Percentiles rank a stretch among this genome's conserved stretches.
phyloP scores from a whole-genome alignment of 2,888 invertebrate genomes.

The Petrophora chlorosata region DNA sequence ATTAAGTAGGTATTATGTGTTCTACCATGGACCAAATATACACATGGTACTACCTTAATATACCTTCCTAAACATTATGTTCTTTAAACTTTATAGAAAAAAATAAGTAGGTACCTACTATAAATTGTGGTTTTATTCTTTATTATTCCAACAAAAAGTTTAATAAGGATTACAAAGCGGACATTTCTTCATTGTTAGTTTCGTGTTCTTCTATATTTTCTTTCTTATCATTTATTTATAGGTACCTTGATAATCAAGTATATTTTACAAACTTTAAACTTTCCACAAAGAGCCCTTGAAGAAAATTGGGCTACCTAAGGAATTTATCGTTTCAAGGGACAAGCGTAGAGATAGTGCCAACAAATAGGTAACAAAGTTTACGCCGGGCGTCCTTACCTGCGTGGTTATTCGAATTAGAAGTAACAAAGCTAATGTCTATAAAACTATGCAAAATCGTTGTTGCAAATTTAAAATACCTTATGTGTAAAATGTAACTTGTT shows the following conservation, averaged over 20 bases:
- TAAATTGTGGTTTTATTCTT: no score
- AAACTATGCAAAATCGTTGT: conserved; percentile 19
- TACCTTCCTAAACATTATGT: no score
- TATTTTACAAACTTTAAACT: conserved; percentile 16
- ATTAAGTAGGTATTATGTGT: no score
- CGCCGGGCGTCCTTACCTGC: conserved; percentile 25
- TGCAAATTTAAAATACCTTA: no score
- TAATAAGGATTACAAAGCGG: no score
- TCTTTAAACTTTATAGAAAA: no score
- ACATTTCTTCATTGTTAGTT: not conserved
- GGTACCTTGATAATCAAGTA: not conserved
- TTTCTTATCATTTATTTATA: not conserved
- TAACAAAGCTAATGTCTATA: conserved; percentile 19
- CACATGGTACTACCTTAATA: no score
- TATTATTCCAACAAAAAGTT: no score
- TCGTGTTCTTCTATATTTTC: no score
- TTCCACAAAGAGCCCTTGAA: conserved; percentile 9
- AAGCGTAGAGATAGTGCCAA: conserved; percentile 19
- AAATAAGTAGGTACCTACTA: no score
- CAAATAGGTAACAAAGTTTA: conserved; percentile 35
- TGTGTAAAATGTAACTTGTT: no score
- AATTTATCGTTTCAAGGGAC: conserved; percentile 19
- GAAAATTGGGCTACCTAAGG: conserved; percentile 18
- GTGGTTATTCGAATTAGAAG: conserved; percentile 8
- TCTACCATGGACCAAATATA: no score